These are phyloP conservation scores for Adelphocoris suturalis DNA, from an alignment of 2,888 invertebrate species.

Conservation along the genomic window DNA sequence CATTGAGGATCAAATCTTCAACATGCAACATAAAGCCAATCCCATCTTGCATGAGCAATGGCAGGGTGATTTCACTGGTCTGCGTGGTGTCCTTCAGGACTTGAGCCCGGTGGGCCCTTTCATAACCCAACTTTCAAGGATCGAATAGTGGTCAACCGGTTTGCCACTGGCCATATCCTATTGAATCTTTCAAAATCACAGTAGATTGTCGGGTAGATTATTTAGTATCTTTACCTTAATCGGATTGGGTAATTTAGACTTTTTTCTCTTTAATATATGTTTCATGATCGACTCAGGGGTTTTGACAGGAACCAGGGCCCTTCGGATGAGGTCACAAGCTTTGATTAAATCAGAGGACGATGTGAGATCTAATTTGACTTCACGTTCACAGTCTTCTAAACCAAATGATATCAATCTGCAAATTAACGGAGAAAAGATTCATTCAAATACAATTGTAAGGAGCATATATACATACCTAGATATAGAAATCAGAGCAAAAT, in stretches of 20 bases:
- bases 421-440: not conserved
- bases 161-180: too few species aligned
- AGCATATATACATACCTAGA: too few species aligned
- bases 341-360: slow-evolving; percentile 23
- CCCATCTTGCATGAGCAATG: too few species aligned
- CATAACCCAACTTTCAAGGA: too few species aligned
- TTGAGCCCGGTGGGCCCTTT: too few species aligned
- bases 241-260: slow-evolving; percentile 13
- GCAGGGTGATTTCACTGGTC: too few species aligned
- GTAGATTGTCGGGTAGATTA: not conserved
- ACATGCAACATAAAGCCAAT: too few species aligned
- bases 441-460: not conserved
- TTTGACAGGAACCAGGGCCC: slow-evolving; percentile 60
- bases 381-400: slow-evolving; percentile 71
- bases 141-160: too few species aligned
- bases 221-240: slow-evolving; percentile 49
- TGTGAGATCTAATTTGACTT: slow-evolving; percentile 34
- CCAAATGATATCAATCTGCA: slow-evolving; percentile 72
- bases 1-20: too few species aligned
- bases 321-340: slow-evolving; percentile 62
- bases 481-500: too few species aligned
- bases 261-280: slow-evolving; percentile 50
- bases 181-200: not conserved
- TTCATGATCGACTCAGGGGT: slow-evolving; percentile 9
- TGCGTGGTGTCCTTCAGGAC: too few species aligned